Base-by-base conservation (phyloP, 2,888 invertebrate genomes). In the Blastobasis adustella region DNA sequence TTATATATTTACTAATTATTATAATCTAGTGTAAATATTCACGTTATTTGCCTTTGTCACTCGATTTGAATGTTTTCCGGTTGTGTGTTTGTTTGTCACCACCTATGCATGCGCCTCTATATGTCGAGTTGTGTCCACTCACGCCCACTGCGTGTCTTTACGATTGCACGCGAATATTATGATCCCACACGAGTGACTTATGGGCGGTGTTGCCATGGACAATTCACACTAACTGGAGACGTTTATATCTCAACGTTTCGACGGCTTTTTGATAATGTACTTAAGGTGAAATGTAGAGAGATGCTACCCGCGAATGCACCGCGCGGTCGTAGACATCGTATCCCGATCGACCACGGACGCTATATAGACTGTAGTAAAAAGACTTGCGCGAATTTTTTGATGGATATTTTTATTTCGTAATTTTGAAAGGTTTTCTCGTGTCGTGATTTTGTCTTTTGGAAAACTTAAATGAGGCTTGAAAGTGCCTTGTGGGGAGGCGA, bases 311-410 rank as follows among this genome's bases (percentile, higher is more conserved):
- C 42, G 42, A 8, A n/a, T 23, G 23, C 23, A 23, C 23, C 23
- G 23, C 23, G 23, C 23, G 23, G 23, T 23, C 23, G 42, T 60
- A 70, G 78, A 69, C 71, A 69, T 68, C 79, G 79, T 83, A 80
- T 82, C 85, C 83, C 80, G 76, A 82, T 74, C 75, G 82, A 81
- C 82, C 85, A 79, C 83, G 77, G 76, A 80, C 73, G 74, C 71
- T 71, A 62, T 66, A 79, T 79, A 83, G 86, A 86, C 86, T 85
- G 83, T 83, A 83, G 82, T 69, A 67, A 79, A 84, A 84, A 84
- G 84, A 82, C 85, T 85, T 82, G 82, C 79, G 82, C 77, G 83
- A 76, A 79, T 81, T 86, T 85, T 85, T 83, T 79, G 83, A 80
- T 65, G 66, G 68, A 23, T 23, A 23, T 23, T 23, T 76, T 83